Percentiles rank a stretch among this genome's conserved stretches.
These are phyloP conservation scores for Trinorchestia longiramus DNA, from an alignment of 1,140 invertebrate genomes.

Conservation along the genomic window DNA sequence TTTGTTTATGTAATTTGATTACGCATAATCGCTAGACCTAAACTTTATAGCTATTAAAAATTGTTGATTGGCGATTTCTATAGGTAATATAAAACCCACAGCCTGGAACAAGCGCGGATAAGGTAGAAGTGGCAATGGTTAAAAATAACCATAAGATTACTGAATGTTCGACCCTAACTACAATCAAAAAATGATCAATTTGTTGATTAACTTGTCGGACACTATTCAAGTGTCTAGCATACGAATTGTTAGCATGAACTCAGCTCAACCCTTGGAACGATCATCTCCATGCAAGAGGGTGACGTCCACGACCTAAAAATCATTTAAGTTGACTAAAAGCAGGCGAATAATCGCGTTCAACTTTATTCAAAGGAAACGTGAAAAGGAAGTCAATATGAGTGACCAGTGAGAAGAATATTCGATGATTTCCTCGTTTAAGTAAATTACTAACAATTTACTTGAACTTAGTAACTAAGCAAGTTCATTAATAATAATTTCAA, in stretches of 20 bases:
- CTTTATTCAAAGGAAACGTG: background rate
- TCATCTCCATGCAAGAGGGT: background rate
- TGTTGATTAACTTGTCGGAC: background rate
- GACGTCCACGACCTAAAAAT: background rate
- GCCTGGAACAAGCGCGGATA: background rate
- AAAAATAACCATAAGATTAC: background rate
- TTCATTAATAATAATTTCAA: background rate
- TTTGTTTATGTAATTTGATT: background rate
- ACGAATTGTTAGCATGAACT: background rate
- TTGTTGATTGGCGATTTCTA: background rate
- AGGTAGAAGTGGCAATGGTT: background rate
- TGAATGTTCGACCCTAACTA: background rate
- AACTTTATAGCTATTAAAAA: background rate
- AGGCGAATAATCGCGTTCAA: background rate
- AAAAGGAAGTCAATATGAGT: background rate
- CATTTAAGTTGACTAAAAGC: background rate
- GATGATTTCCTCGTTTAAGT: background rate
- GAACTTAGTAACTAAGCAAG: too few species aligned
- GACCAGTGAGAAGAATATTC: background rate
- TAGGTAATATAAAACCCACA: background rate
- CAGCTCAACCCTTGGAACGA: background rate
- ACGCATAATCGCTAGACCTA: background rate
- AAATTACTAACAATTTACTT: too few species aligned
- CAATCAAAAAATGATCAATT: background rate
- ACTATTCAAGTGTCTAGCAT: background rate